phyloP scores from a whole-genome alignment of 2,797 vertebrate species.

The Sparidentex hasta region DNA sequence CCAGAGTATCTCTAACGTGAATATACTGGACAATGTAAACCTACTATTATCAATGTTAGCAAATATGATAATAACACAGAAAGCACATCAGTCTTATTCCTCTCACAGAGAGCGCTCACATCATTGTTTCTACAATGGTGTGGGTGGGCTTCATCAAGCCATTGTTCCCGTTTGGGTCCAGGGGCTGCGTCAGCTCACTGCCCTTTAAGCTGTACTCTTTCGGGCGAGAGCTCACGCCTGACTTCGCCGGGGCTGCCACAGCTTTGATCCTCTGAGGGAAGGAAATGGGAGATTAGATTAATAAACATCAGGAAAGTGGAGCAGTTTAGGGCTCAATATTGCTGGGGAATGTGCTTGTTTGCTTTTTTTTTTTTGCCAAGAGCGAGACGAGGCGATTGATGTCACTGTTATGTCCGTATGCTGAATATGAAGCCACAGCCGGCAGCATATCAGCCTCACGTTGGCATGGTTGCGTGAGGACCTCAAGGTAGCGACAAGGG shows the following conservation, averaged over 20 bases:
- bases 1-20: slow-evolving; percentile 91
- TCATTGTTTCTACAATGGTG: slow-evolving; percentile 98
- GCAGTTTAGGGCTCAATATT: slow-evolving; percentile 12
- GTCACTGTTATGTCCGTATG: not conserved
- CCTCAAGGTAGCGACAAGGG: not conserved
- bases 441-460: not conserved
- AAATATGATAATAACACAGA: slow-evolving; percentile 87
- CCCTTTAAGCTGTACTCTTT: slow-evolving; percentile 88
- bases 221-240: slow-evolving; percentile 89
- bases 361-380: not conserved
- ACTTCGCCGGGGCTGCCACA: slow-evolving; percentile 92
- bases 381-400: not conserved
- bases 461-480: not conserved
- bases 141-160: slow-evolving; percentile 93
- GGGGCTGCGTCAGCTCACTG: slow-evolving; percentile 90
- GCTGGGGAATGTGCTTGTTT: not conserved
- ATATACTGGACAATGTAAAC: slow-evolving; percentile 93
- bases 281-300: slow-evolving; percentile 35
- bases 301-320: slow-evolving; percentile 23
- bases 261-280: slow-evolving; percentile 93
- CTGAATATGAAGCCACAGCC: not conserved
- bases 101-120: slow-evolving; percentile 89
- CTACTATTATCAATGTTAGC: slow-evolving; percentile 94
- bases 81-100: slow-evolving; percentile 84
- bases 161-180: slow-evolving; percentile 90